A percentile compares a stretch with the other conserved stretches of the same genome.
phyloP scores from a whole-genome alignment of 2,888 invertebrate species.

The Pseudococcus jackbeardsleyi region DNA sequence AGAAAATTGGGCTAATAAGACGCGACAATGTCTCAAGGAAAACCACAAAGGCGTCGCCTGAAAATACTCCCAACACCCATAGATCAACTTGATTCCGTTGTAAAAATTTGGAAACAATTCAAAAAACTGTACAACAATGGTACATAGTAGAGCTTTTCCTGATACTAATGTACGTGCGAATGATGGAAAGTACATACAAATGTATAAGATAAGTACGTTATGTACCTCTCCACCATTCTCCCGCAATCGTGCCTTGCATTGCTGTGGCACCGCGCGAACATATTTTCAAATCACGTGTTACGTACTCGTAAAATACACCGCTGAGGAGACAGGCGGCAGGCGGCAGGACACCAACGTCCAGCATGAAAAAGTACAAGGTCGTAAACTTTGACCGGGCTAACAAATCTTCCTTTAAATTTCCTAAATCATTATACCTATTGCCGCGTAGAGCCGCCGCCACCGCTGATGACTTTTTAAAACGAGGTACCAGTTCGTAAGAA shows the following conservation, averaged over 20 bases:
- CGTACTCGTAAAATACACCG: neutral
- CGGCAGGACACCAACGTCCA: neutral
- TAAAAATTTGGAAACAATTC: neutral
- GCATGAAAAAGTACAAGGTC: neutral
- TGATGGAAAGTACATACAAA: too few species aligned
- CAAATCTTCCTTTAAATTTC: neutral
- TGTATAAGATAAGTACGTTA: too few species aligned
- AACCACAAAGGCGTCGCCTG: too few species aligned
- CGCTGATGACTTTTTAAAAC: neutral
- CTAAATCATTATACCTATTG: neutral
- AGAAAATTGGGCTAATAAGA: too few species aligned
- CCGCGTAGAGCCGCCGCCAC: neutral
- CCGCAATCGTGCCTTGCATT: neutral
- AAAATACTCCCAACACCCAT: too few species aligned
- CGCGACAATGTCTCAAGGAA: too few species aligned
- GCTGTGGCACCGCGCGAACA: neutral
- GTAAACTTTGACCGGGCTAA: neutral
- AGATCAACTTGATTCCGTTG: too few species aligned
- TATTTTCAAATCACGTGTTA: neutral
- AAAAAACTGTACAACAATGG: neutral
- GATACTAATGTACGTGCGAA: too few species aligned
- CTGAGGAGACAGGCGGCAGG: too few species aligned
- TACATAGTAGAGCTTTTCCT: neutral
- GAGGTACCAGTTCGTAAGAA: neutral
- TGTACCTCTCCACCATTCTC: too few species aligned